Evolutionary conservation across 2,113 vertebrate genomes (phyloP), one percentile per base, ranked within the genome.

Genomic region (Austrofundulus limnaeus): DNA sequence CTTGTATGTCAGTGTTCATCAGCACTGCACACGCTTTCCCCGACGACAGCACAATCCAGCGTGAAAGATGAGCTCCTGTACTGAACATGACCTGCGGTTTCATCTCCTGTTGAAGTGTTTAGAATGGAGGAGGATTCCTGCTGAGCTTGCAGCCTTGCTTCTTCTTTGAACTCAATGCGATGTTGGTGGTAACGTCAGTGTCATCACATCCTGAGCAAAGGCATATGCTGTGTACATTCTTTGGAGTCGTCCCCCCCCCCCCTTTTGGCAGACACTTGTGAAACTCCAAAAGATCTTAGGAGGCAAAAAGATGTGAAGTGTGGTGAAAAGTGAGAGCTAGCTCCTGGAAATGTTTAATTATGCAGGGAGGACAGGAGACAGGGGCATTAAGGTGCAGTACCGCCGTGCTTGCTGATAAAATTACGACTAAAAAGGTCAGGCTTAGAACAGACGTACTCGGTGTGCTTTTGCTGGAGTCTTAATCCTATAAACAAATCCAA

Each of bases 401-500:
- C 66, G 70, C 72, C 76, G 56, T 78, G 41, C 66, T 66, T 20
- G 66, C 80, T 77, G 74, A 85, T 82, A 55, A 82, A 82, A 77
- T 70, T 57, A 66, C 81, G 69, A 61, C 85, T 68, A 71, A 64
- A 81, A 82, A 82, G 85, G 76, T 82, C 83, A 70, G 70, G 70
- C 50, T 78, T 80, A 66, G 72, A 70, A 81, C 68, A 59, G 66
- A 77, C 64, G 66, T 52, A 50, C 66, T 59, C 57, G 69, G 49
- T 72, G 76, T 63, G 60, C 79, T 34, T 63, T 65, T 67, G 72
- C 78, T 38, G 25, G 63, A 71, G 80, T 83, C 72, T 62, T 85
- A 85, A 87, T 89, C 84, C 82, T 39, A 83, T 90, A 86, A 88
- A 87, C 83, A 85, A 83, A 89, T 72, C 69, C 34, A 77, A 78